Evolutionary conservation across 1,140 invertebrate genomes (phyloP), one percentile per base, ranked within the genome.

Genomic region (Zaprionus africanus): DNA sequence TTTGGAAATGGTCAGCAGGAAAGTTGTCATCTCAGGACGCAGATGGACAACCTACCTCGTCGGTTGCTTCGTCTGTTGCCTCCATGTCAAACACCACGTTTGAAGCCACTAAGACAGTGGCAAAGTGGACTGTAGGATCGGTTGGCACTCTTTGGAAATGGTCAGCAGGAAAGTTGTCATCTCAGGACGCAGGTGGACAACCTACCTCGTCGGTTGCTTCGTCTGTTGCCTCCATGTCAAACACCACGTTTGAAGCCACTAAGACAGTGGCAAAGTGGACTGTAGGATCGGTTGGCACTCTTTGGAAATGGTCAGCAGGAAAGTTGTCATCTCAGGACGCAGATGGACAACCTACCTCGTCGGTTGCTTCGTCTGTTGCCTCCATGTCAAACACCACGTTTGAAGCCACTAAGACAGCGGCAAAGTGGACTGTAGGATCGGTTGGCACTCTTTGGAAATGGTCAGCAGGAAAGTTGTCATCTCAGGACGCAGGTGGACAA

Each of bases 1-100:
- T 22, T 11, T 51, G 49, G 49, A 22, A 53, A 24, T 53, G 49
- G 49, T 22, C 49, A 13, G 7, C 5, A 22, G 49, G 22, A 19
- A 53, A 43, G 22, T 15, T 43, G 22, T 61, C 59, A 26, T 61
- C 41, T n/a, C 38, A 61, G 41, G 19, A 9, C 36, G 36, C 22
- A 43, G 5, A 26, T 5, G 9, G 31, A 22, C 34, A 56, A 31
- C 0, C 6, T 22, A n/a, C 54, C 4, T 38, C 36, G 13, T 9
- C 36, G 36, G 7, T 38, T 15, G 13, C 12, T 7, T 34, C 38
- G 12, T 24, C 38, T 36, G 28, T 49, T 7, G 17, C 2, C 4
- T 24, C 15, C 5, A 24, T 67, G 24, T 28, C 54, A 22, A n/a
- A 13, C 22, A 38, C 62, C 0, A 41, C 62, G 38, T 4, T 24